Evolutionary conservation across 2,888 invertebrate species (phyloP), one percentile per base, ranked within the genome.

Genomic region (Podabrus alpinus): DNA sequence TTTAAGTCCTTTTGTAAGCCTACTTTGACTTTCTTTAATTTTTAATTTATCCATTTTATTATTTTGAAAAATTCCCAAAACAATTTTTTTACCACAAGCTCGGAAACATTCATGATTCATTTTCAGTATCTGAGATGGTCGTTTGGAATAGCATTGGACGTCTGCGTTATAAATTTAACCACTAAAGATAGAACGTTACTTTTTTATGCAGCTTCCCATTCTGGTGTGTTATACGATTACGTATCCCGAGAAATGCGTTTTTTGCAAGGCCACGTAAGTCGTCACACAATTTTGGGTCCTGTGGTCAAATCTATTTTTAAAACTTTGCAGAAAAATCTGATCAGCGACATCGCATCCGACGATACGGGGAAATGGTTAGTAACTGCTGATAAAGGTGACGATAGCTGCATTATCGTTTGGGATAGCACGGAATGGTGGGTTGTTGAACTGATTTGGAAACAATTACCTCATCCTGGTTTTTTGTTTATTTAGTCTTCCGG

Each of bases 241-340:
- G 88, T 88, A 60, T 87, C 87, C 5, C 90, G 91, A 69, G 85
- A 88, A 73, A 92, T 92, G 89, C 87, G 86, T 80, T 89, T 92
- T 79, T 88, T 94, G 60, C 92, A 92, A 82, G 93, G 93, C 64
- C 94, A 94, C 83, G 94, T 94, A 83, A 89, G 90, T 85, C 74
- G n/a, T 15, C 9, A 15, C 2, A 13, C 7, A 66, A 66, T 66
- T 66, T 25, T 24, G 19, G 24, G 15, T 9, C 15, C 7, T 25
- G 15, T 2, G 24, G 25, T 16, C 59, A 71, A 62, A 19, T 13
- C 9, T 15, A 15, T 21, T 62, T 62, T 59, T 13, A n/a, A 64
- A 59, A 62, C 60, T 67, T 64, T 45, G 5, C 59, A 75, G 75
- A 88, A 88, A 82, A 89, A 90, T 81, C 81, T 85, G 76, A 86